Evolutionary conservation across 2,888 invertebrate genomes (phyloP).

Genomic region (Formica aserva): DNA sequence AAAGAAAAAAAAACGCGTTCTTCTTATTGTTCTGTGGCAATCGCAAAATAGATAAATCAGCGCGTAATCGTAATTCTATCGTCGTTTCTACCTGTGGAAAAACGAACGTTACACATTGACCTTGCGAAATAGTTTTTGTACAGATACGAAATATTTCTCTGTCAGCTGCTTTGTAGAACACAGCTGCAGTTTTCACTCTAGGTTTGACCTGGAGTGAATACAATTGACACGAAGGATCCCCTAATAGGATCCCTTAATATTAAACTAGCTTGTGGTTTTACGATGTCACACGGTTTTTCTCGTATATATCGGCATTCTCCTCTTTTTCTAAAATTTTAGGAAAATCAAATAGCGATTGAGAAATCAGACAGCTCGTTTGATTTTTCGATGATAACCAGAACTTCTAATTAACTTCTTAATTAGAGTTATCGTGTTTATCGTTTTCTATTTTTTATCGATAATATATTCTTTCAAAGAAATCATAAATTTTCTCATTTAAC

Average conservation of each 20-base stretch:
- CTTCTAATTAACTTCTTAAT: neutral
- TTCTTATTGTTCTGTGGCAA: neutral
- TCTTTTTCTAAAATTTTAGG: neutral
- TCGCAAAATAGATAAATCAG: neutral
- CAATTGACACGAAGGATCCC: conserved; percentile 15
- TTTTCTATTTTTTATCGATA: neutral
- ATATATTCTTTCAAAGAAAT: neutral
- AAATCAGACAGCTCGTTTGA: neutral
- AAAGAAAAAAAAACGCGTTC: neutral
- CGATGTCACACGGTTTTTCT: neutral
- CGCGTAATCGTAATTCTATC: conserved; percentile 12
- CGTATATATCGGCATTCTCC: neutral
- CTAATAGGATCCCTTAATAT: neutral
- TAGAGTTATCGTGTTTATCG: neutral
- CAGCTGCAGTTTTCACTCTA: conserved; percentile 42
- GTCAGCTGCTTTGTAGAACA: conserved; percentile 34
- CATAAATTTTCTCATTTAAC: neutral
- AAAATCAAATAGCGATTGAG: neutral
- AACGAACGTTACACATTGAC: conserved; percentile 21
- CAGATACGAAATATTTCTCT: conserved; percentile 14
- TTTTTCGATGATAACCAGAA: neutral
- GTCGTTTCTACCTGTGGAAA: conserved; percentile 3
- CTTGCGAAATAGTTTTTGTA: conserved; percentile 6
- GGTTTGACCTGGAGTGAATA: conserved; percentile 23
- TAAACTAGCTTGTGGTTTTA: neutral